A percentile compares a stretch with the other conserved stretches of the same genome.
Evolutionary conservation across 2,113 vertebrate species (phyloP).

Genomic region (Miniopterus natalensis): DNA sequence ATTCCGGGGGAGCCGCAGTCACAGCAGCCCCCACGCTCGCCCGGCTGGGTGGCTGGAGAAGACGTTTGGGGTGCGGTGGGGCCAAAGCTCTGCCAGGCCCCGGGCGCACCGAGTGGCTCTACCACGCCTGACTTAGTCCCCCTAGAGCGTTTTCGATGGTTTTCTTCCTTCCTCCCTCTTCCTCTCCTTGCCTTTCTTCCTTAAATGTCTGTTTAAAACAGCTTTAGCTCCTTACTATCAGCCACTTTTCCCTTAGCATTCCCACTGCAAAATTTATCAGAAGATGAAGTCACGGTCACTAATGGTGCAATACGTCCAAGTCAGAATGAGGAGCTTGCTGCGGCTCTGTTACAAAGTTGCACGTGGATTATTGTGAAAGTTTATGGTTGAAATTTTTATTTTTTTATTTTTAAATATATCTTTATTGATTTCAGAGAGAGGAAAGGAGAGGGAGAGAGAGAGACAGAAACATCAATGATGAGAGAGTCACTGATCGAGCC

Average conservation of each 20-base stretch:
- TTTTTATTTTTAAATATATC: no score
- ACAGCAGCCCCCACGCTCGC: neutral
- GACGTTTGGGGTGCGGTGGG: neutral
- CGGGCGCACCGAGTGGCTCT: neutral
- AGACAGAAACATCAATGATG: no score
- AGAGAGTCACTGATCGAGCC: no score
- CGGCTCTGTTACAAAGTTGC: neutral
- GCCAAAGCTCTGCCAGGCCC: no score
- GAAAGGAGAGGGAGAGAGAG: no score
- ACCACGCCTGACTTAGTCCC: neutral
- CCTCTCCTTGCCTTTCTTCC: neutral
- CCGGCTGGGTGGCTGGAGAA: neutral
- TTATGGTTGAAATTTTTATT: neutral
- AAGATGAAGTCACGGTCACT: neutral
- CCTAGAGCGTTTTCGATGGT: neutral
- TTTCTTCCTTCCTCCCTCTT: neutral
- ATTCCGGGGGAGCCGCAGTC: no score
- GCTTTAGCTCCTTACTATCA: neutral
- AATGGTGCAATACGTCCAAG: neutral
- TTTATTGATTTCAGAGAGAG: no score
- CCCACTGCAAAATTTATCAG: neutral
- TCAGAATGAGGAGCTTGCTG: neutral
- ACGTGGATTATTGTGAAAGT: neutral
- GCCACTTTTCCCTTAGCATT: neutral
- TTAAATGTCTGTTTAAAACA: neutral